Evolutionary conservation across 2,888 invertebrate species (phyloP), one percentile per base, ranked within the genome.

Genomic region (Volucella inflata): DNA sequence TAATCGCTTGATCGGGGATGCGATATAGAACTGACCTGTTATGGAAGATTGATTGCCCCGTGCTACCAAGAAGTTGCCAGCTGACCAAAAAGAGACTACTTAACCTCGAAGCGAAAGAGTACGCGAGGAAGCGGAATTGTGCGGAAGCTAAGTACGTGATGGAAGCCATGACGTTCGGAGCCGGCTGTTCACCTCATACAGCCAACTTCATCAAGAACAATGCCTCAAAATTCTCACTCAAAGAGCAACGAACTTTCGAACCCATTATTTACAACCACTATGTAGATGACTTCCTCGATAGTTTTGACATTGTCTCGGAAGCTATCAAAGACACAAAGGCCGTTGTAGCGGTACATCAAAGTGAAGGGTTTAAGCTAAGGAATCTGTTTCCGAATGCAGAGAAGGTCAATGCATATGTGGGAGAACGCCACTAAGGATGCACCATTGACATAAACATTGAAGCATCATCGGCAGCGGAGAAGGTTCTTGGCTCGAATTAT

Each of bases 261-360:
- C 67, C 68, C 12, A 79, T 87, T 36, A 11, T 75, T 17, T 14
- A 74, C 3, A 46, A 74, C 59, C 82, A 85, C 16, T 84, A 87
- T 36, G 78, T 53, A 6, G 57, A 71, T 21, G 68, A 68, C 30
- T 68, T 21, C 42, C 44, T 53, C 42, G 36, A 68, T 79, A 81
- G 78, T 16, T 79, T 87, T 36, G 87, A 88, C 10, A 88, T 88
- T 71, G 89, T 89, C 21, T 88, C 89, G n/a, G 89, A 87, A 62
- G 87, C 90, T 4, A 88, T 88, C 6, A 89, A 89, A 46, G 85
- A 87, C 2, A 87, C 88, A 3, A 75, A 87, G 0, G 51, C 50
- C 12, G 72, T 62, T 8, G n/a, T 60, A 21, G 14, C 2, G 8
- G 60, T 72, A 9, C 57, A 70, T 30, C 40, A 44, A 38, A 50